Percentiles rank a stretch among this genome's conserved stretches.
phyloP scores from a whole-genome alignment of 1,140 invertebrate genomes.

The Acromyrmex heyeri region DNA sequence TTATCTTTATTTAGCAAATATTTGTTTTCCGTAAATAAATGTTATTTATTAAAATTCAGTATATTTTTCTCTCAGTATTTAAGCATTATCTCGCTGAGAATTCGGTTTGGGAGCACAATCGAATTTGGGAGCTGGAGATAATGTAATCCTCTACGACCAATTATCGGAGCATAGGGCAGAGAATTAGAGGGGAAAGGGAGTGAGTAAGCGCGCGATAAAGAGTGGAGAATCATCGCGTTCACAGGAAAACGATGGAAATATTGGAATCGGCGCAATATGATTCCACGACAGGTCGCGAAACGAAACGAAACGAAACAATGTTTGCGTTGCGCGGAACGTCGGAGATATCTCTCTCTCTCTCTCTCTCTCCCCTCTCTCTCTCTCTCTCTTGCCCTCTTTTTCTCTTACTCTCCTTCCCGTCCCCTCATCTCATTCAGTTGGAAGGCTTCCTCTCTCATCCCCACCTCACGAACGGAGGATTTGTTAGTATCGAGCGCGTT shows the following conservation, averaged over 20 bases:
- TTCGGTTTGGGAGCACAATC: neutral
- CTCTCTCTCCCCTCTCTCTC: neutral
- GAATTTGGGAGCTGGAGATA: neutral
- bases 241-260: constrained; percentile 73
- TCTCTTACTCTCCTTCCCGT: neutral
- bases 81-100: neutral
- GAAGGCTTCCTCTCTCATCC: neutral
- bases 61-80: too few relatives aligned
- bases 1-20: too few relatives aligned
- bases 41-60: too few relatives aligned
- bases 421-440: constrained; percentile 37
- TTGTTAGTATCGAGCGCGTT: constrained; percentile 81
- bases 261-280: constrained; percentile 81
- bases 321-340: constrained; percentile 79
- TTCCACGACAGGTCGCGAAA: constrained; percentile 71
- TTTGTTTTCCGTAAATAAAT: too few relatives aligned
- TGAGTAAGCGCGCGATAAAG: too few relatives aligned
- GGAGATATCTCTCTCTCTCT: constrained; percentile 44
- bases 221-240: neutral
- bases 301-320: constrained; percentile 79
- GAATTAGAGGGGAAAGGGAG: neutral
- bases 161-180: neutral
- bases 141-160: constrained; percentile 1
- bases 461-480: constrained; percentile 73
- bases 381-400: neutral